Conservation (phyloP, 2,113 vertebrate species). For the Ibidorhyncha struthersii region DNA sequence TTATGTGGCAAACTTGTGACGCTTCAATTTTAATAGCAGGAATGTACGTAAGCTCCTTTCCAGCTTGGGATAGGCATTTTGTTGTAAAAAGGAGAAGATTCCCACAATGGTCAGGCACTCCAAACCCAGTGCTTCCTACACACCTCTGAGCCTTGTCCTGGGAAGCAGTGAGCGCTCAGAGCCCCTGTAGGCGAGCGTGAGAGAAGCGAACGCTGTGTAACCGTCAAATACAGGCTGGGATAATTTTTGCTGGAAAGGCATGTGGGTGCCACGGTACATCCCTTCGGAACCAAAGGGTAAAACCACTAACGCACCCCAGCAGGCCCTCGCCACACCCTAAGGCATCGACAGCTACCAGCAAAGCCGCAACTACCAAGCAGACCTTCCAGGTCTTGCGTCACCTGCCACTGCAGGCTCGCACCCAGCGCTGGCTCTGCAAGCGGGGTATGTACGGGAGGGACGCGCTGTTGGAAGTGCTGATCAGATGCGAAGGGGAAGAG, state of each 20-base stretch:
- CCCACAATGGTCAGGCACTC: not conserved
- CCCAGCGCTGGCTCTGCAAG: not conserved
- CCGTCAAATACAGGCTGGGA: not conserved
- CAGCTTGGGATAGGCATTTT: not conserved
- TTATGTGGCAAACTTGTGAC: not conserved
- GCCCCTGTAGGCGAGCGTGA: not conserved
- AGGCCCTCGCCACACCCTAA: not conserved
- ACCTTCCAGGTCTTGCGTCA: not conserved
- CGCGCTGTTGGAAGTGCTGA: not conserved
- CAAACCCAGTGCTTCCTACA: not conserved
- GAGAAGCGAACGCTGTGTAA: fast-evolving
- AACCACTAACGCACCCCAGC: not conserved
- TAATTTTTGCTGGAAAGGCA: not conserved
- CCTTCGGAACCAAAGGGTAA: not conserved
- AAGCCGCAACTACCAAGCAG: fast-evolving
- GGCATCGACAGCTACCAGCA: not conserved
- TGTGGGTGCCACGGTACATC: fast-evolving
- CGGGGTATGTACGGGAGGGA: not conserved
- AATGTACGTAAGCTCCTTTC: not conserved
- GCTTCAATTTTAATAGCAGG: not conserved
- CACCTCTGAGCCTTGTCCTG: not conserved
- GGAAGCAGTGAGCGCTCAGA: not conserved
- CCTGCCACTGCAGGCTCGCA: not conserved
- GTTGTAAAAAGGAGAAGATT: not conserved
- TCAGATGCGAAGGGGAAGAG: not conserved